phyloP scores from a whole-genome alignment of 1,140 invertebrate genomes.

The Spodoptera frugiperda region DNA sequence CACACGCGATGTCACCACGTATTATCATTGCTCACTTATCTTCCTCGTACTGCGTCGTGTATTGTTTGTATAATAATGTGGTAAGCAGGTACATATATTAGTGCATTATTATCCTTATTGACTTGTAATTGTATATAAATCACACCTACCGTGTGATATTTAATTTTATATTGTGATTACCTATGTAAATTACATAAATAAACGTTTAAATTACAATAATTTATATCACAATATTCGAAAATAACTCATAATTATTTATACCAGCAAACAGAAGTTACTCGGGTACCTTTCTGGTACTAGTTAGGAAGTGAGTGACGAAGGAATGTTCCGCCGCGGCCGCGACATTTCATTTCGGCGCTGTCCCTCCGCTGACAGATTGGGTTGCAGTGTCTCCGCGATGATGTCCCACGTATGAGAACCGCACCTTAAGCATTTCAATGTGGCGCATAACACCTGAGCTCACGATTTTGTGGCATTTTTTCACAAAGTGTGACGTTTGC shows the following conservation, averaged over 20 bases:
- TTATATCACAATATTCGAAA: no score
- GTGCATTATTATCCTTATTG: not conserved
- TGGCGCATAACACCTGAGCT: conserved; percentile 23
- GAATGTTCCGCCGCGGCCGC: no score
- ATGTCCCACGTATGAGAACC: conserved; percentile 9
- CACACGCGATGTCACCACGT: conserved; percentile 17
- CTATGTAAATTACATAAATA: no score
- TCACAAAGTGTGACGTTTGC: conserved; percentile 16
- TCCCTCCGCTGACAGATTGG: not conserved
- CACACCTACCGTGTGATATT: no score
- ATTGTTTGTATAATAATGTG: not conserved
- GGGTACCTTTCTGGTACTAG: no score
- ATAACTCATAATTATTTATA: no score
- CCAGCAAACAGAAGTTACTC: no score
- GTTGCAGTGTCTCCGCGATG: not conserved
- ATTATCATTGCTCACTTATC: conserved; percentile 1
- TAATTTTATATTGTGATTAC: no score
- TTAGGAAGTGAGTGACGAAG: no score
- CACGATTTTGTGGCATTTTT: conserved; percentile 31
- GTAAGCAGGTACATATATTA: no score
- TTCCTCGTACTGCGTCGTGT: not conserved
- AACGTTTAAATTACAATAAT: no score
- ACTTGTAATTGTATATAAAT: not conserved
- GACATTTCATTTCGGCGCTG: no score
- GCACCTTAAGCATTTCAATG: conserved; percentile 33